Percentiles rank a stretch among this genome's conserved stretches.
Evolutionary conservation across 2,113 vertebrate genomes (phyloP).

Genomic region (Tetraodon nigroviridis): DNA sequence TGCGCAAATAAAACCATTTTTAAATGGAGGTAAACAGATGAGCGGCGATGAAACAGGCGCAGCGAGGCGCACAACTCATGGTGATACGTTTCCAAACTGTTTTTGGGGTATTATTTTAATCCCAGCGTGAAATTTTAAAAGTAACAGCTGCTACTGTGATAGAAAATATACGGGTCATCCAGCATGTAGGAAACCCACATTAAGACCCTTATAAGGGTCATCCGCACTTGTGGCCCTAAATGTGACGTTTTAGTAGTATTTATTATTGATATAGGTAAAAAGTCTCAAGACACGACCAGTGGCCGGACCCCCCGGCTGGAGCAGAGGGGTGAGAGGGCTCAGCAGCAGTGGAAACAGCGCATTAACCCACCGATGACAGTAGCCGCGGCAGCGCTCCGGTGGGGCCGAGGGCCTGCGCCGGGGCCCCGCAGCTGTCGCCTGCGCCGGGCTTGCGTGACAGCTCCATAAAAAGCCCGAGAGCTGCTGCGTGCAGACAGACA

Average conservation of each 20-base stretch:
- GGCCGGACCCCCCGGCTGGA: constrained; percentile 57
- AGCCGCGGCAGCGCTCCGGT: constrained; percentile 58
- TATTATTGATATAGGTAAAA: constrained; percentile 12
- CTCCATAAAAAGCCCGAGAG: constrained; percentile 68
- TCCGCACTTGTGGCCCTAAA: not conserved
- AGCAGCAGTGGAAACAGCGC: constrained; percentile 52
- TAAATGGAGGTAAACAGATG: too few species aligned
- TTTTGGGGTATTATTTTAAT: too few species aligned
- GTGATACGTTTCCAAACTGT: too few species aligned
- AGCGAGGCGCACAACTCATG: too few species aligned
- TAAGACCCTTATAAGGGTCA: not conserved
- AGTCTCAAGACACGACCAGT: constrained; percentile 58
- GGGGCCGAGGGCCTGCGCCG: constrained; percentile 46
- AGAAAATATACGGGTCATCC: too few species aligned
- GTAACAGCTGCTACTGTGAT: too few species aligned
- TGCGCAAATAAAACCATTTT: too few species aligned
- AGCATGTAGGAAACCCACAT: not conserved
- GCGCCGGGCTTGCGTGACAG: constrained; percentile 62
- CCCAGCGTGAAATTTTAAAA: too few species aligned
- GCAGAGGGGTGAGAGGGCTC: constrained; percentile 38
- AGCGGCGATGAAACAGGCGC: too few species aligned
- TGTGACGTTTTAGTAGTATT: constrained; percentile 2
- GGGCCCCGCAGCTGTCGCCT: constrained; percentile 68
- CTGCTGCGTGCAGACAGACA: constrained; percentile 62
- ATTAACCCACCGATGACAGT: constrained; percentile 70